Conservation (phyloP, 2,888 invertebrate species). For the Hydroisotoma schaefferi region DNA sequence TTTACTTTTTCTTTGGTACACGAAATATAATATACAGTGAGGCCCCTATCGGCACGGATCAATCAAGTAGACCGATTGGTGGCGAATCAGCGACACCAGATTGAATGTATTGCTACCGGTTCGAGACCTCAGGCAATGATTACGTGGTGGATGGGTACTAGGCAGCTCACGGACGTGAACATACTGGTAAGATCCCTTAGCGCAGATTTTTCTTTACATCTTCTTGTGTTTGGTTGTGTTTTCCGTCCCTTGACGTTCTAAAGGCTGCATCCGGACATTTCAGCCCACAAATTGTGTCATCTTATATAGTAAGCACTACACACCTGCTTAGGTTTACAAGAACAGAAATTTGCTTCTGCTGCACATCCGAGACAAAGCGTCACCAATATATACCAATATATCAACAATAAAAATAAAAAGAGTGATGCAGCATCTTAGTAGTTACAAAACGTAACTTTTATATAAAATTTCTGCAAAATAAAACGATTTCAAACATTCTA, state of each 20-base stretch:
- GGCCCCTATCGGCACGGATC: slow-evolving; percentile 47
- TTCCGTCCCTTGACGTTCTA: slow-evolving; percentile 1
- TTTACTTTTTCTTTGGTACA: too few species aligned
- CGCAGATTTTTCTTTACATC: slow-evolving; percentile 8
- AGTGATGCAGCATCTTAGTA: too few species aligned
- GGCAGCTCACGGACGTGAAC: slow-evolving; percentile 48
- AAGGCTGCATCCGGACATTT: slow-evolving; percentile 8
- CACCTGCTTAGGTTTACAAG: too few species aligned
- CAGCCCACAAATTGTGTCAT: not conserved
- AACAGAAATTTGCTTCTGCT: too few species aligned
- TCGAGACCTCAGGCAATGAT: slow-evolving; percentile 48
- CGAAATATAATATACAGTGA: too few species aligned
- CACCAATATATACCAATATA: too few species aligned
- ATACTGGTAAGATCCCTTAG: slow-evolving; percentile 42
- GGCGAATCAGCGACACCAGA: slow-evolving; percentile 48
- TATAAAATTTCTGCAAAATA: too few species aligned
- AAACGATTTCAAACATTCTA: too few species aligned
- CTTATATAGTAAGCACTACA: too few species aligned
- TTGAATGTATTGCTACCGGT: slow-evolving; percentile 48
- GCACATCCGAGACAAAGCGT: too few species aligned
- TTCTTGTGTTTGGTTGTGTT: slow-evolving; percentile 14
- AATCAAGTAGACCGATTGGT: slow-evolving; percentile 43
- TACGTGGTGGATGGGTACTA: slow-evolving; percentile 48
- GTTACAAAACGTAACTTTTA: too few species aligned
- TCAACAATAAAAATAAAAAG: too few species aligned